These are phyloP conservation scores for Ceratothoa steindachneri DNA, from an alignment of 2,888 invertebrate genomes.

Conservation along the genomic window DNA sequence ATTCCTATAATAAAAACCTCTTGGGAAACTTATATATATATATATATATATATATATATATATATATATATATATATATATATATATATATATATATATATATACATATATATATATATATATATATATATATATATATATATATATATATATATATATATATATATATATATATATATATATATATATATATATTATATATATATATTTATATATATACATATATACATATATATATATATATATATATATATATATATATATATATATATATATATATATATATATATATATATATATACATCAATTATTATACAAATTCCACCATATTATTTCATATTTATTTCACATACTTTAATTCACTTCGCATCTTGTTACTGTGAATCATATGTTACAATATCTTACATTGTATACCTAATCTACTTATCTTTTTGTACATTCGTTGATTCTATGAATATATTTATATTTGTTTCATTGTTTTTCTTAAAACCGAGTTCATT, in stretches of 20 bases:
- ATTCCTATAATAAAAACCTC: no score
- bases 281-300: neutral
- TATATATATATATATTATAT: slow-evolving; percentile 14
- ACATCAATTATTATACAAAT: neutral
- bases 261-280: slow-evolving; percentile 16
- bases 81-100: slow-evolving; percentile 15
- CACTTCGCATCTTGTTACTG: neutral
- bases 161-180: slow-evolving; percentile 19
- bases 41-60: slow-evolving; percentile 6
- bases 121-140: slow-evolving; percentile 17
- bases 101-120: neutral
- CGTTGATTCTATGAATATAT: no score
- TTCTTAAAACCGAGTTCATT: no score
- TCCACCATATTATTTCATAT: no score
- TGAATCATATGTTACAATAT: no score
- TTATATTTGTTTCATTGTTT: no score
- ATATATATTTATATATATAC: slow-evolving; percentile 16
- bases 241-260: neutral
- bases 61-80: slow-evolving; percentile 9
- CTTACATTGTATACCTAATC: neutral
- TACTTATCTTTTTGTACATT: neutral
- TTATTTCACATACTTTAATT: no score
- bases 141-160: slow-evolving; percentile 8
- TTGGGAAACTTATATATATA: no score
- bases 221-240: neutral